Conservation (phyloP, 2,888 invertebrate genomes). For the Eupithecia inturbata region DNA sequence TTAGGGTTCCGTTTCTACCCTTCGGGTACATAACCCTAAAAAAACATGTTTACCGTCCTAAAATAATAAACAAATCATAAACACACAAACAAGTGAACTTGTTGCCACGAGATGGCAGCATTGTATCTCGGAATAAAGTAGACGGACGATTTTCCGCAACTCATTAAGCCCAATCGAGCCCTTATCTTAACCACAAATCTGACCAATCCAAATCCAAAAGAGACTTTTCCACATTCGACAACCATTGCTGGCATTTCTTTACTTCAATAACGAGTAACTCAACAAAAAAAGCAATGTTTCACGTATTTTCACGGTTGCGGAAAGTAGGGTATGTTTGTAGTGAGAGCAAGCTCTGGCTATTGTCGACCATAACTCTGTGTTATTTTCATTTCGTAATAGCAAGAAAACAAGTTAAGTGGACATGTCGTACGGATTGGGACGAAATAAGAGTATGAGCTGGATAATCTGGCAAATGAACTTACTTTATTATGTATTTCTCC, state of each 20-base stretch:
- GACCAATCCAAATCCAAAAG: neutral
- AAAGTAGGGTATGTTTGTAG: conserved; percentile 28
- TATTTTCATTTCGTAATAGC: conserved; percentile 47
- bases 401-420: conserved; percentile 46
- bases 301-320: neutral
- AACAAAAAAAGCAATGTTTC: conserved; percentile 17
- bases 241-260: conserved; percentile 20
- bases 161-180: conserved; percentile 42
- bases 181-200: conserved; percentile 44
- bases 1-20: too few species aligned
- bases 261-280: neutral
- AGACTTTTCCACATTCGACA: neutral
- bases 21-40: too few species aligned
- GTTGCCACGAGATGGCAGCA: conserved; percentile 12
- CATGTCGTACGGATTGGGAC: conserved; percentile 38
- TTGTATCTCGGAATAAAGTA: conserved; percentile 35
- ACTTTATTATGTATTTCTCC: conserved; percentile 16
- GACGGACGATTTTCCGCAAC: conserved; percentile 45
- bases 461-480: conserved; percentile 25
- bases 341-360: conserved; percentile 37
- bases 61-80: neutral
- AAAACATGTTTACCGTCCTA: neutral
- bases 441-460: conserved; percentile 37
- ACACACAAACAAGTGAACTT: conserved; percentile 4
- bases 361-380: conserved; percentile 40